phyloP scores from a whole-genome alignment of 2,113 vertebrate species.

The Gnathonemus echidnorhynchus region DNA sequence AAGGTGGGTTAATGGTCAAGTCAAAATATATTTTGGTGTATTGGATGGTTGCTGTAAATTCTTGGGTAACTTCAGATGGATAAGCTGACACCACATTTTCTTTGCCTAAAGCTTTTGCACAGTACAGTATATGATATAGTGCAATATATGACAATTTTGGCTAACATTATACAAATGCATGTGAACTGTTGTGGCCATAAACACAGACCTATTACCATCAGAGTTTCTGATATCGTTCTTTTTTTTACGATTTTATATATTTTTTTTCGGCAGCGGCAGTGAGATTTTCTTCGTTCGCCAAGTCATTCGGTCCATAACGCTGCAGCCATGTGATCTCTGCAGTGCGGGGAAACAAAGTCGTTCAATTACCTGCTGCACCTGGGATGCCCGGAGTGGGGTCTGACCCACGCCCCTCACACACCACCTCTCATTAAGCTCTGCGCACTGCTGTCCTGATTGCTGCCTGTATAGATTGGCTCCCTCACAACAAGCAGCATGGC shows the following conservation, averaged over 20 bases:
- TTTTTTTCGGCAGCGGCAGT: slow-evolving; percentile 45
- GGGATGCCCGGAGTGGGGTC: neutral
- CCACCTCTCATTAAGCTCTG: neutral
- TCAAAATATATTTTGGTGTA: neutral
- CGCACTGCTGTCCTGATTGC: neutral
- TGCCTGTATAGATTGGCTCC: neutral
- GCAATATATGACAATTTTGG: neutral
- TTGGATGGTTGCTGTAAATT: neutral
- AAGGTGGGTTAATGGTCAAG: neutral
- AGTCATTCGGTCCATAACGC: neutral
- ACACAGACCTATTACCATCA: neutral
- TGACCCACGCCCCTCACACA: neutral
- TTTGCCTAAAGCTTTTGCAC: no score
- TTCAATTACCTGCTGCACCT: slow-evolving; percentile 37
- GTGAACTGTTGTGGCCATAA: neutral
- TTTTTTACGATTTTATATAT: slow-evolving; percentile 28
- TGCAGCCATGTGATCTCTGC: neutral
- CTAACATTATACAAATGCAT: neutral
- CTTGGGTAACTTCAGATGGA: no score
- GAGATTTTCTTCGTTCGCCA: slow-evolving; percentile 33
- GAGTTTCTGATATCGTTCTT: neutral
- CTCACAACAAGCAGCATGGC: neutral
- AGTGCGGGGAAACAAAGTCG: slow-evolving; percentile 19
- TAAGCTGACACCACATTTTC: no score
- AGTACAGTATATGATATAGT: no score